phyloP scores from a whole-genome alignment of 2,113 vertebrate genomes.

The Ellobius talpinus region DNA sequence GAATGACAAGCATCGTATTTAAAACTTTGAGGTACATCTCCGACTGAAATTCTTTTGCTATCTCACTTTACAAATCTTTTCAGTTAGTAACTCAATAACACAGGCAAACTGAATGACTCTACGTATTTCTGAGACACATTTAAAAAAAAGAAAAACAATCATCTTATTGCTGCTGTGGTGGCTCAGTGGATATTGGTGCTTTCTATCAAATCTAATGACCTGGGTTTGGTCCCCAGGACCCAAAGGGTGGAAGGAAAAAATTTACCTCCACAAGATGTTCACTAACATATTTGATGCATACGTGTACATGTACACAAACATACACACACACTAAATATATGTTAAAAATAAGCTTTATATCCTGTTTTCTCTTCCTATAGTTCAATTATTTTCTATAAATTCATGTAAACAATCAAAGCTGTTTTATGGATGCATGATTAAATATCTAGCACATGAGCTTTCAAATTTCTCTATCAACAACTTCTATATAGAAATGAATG shows the following conservation, averaged over 20 bases:
- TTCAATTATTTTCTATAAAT: background rate
- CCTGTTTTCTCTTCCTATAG: background rate
- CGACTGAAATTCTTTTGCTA: background rate
- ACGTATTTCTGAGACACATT: background rate
- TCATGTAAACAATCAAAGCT: background rate
- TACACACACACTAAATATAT: background rate
- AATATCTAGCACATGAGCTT: background rate
- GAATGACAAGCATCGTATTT: background rate
- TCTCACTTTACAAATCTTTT: background rate
- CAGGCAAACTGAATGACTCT: background rate
- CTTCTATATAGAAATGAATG: background rate
- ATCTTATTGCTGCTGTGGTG: background rate
- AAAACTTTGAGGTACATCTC: background rate
- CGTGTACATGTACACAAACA: background rate
- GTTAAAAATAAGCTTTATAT: background rate
- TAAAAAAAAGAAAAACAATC: background rate
- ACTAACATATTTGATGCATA: background rate
- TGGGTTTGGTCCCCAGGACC: background rate
- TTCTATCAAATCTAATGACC: background rate
- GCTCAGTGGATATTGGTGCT: background rate
- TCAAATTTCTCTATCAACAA: background rate
- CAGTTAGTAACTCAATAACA: background rate
- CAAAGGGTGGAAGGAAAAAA: background rate
- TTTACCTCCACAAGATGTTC: background rate
- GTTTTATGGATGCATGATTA: background rate